Percentiles rank a stretch among this genome's conserved stretches.
Evolutionary conservation across 2,888 invertebrate species (phyloP).

Genomic region (Criorhina ranunculi): DNA sequence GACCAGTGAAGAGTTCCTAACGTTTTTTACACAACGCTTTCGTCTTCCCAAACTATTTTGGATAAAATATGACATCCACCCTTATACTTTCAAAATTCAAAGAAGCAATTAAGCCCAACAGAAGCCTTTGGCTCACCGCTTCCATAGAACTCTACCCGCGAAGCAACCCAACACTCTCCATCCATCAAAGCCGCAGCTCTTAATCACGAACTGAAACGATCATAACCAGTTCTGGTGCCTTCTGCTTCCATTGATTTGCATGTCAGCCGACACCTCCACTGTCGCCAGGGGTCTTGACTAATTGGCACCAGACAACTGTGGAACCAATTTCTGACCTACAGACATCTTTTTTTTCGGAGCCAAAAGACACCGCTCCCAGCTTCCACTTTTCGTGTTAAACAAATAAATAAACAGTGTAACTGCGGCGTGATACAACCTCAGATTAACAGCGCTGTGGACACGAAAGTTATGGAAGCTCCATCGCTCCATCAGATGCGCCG

Average conservation of each 20-base stretch:
- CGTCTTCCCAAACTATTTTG: too few species aligned
- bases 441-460: slow-evolving; percentile 64
- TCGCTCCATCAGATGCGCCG: slow-evolving; percentile 54
- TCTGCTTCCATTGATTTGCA: slow-evolving; percentile 13
- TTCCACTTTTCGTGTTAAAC: slow-evolving; percentile 70
- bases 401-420: slow-evolving; percentile 68
- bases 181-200: slow-evolving; percentile 4
- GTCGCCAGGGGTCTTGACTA: slow-evolving; percentile 31
- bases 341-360: slow-evolving; percentile 36
- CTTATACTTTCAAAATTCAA: background rate
- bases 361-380: slow-evolving; percentile 60
- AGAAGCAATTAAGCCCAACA: slow-evolving; percentile 12
- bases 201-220: slow-evolving; percentile 24
- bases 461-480: slow-evolving; percentile 69
- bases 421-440: slow-evolving; percentile 66
- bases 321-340: slow-evolving; percentile 64
- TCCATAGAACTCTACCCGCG: background rate
- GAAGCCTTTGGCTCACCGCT: slow-evolving; percentile 7
- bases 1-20: too few species aligned
- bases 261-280: slow-evolving; percentile 7
- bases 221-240: slow-evolving; percentile 15
- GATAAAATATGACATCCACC: background rate
- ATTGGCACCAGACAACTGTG: slow-evolving; percentile 56
- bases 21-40: too few species aligned
- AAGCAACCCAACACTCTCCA: slow-evolving; percentile 7